These are phyloP conservation scores for Hemiscyllium ocellatum DNA, from an alignment of 2,113 vertebrate genomes.

Conservation along the genomic window DNA sequence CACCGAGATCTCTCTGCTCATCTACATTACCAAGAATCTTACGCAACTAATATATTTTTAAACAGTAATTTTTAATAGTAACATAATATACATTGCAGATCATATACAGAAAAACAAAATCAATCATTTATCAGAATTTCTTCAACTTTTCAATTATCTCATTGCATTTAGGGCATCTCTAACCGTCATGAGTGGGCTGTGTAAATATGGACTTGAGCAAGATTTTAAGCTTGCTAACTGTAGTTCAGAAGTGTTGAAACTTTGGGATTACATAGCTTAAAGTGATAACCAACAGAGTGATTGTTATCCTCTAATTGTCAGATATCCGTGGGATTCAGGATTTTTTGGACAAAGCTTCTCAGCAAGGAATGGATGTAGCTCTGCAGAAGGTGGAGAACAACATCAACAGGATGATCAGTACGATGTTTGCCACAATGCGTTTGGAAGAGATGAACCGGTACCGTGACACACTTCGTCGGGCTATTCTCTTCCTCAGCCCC, in stretches of 20 bases:
- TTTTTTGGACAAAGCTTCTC: conserved; percentile 90
- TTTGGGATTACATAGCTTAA: conserved; percentile 39
- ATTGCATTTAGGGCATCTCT: not conserved
- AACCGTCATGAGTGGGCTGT: not conserved
- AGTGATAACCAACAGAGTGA: conserved; percentile 39
- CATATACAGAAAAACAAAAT: not conserved
- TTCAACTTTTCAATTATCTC: not conserved
- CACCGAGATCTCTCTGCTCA: no score
- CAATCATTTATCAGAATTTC: not conserved
- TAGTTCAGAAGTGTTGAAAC: not conserved
- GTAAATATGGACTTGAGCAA: not conserved
- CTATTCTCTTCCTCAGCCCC: conserved; percentile 92
- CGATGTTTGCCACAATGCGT: conserved; percentile 87
- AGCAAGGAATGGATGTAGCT: conserved; percentile 98
- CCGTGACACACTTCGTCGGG: conserved; percentile 83
- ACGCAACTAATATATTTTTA: not conserved
- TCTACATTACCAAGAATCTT: no score
- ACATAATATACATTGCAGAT: not conserved
- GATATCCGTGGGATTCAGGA: conserved; percentile 97
- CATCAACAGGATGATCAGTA: conserved; percentile 97
- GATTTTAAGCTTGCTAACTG: not conserved
- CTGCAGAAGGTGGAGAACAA: conserved; percentile 97
- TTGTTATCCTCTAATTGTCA: conserved; percentile 45
- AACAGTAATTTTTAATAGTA: not conserved
- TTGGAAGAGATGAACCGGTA: conserved; percentile 94